Conservation (phyloP, 2,113 vertebrate genomes). For the Sminthopsis crassicaudata region DNA sequence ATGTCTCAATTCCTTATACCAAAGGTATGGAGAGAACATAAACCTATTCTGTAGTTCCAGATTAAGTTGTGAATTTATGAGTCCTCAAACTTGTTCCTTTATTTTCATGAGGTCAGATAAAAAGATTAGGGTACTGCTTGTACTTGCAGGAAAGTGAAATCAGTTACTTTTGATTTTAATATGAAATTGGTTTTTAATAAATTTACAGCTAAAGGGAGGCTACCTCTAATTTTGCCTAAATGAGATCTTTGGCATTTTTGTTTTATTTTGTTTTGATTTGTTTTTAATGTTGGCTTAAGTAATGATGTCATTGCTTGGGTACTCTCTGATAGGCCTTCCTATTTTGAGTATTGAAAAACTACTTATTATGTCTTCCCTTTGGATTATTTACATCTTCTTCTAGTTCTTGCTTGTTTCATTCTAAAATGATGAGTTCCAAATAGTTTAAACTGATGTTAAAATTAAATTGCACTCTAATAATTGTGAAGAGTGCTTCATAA, state of each 20-base stretch:
- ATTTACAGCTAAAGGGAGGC: neutral
- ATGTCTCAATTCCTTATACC: neutral
- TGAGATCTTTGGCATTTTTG: neutral
- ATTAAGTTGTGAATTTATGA: neutral
- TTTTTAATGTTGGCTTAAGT: neutral
- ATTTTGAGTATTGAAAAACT: no score
- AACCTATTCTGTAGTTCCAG: neutral
- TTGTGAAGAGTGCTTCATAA: neutral
- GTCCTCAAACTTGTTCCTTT: neutral
- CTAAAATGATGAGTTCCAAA: neutral
- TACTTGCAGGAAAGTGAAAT: neutral
- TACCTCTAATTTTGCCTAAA: neutral
- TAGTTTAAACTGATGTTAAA: neutral
- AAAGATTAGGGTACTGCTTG: neutral
- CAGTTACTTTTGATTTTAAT: neutral
- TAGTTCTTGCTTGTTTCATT: neutral
- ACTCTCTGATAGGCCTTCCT: neutral
- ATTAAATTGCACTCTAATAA: no score
- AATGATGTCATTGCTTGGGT: neutral
- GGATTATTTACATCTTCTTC: neutral
- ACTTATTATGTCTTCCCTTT: neutral
- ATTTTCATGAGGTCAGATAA: neutral
- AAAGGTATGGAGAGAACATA: neutral
- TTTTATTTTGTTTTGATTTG: neutral
- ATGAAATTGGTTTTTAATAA: neutral